Percentiles rank a stretch among this genome's conserved stretches.
Conservation (phyloP, 2,888 invertebrate genomes). For the Mechanitis mazaeus region DNA sequence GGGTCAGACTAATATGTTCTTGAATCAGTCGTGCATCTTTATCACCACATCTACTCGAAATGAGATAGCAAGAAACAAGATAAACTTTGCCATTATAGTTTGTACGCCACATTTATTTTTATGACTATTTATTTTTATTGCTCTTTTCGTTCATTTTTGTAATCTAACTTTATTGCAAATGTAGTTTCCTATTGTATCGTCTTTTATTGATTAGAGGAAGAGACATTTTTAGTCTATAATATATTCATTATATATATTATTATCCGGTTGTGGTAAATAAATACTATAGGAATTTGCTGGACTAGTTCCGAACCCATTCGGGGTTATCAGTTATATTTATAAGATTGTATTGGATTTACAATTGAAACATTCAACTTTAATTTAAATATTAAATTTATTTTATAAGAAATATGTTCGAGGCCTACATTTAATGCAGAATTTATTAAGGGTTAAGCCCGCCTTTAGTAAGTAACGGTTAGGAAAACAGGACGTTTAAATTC, state of each 20-base stretch:
- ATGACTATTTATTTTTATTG: conserved; percentile 24
- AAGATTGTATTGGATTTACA: background rate
- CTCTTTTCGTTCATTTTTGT: conserved; percentile 16
- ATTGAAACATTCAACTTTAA: background rate
- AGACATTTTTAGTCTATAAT: no score
- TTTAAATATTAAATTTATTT: background rate
- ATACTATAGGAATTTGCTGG: no score
- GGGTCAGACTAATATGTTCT: conserved; percentile 37
- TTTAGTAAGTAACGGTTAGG: conserved; percentile 64
- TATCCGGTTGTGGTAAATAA: no score
- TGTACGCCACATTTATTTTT: conserved; percentile 28
- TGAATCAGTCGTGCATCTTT: conserved; percentile 54
- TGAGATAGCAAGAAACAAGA: conserved; percentile 49
- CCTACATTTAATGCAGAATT: conserved; percentile 52
- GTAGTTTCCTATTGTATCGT: conserved; percentile 4
- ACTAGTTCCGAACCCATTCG: no score
- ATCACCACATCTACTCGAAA: conserved; percentile 46
- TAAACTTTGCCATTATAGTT: conserved; percentile 51
- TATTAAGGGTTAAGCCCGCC: conserved; percentile 68
- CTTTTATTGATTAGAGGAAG: background rate
- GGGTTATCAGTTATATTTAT: no score
- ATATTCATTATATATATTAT: no score
- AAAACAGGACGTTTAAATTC: conserved; percentile 71
- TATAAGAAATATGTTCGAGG: conserved; percentile 4
- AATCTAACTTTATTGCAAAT: conserved; percentile 18